These are phyloP conservation scores for Chionis minor DNA, from an alignment of 2,113 vertebrate genomes.

Conservation along the genomic window DNA sequence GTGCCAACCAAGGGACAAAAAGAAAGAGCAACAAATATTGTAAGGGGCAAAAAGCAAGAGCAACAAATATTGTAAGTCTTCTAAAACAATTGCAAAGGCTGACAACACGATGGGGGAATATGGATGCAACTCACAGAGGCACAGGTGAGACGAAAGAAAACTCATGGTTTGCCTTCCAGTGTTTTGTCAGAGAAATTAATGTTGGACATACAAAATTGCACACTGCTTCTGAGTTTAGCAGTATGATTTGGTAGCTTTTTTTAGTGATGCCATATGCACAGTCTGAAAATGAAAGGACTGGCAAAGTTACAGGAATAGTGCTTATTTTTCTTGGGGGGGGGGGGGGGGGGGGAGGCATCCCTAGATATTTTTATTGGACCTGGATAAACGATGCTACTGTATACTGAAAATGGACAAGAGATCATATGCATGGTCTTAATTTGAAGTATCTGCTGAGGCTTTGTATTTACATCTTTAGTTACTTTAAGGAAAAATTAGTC, in stretches of 20 bases:
- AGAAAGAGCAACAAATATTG: not conserved
- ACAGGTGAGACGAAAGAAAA: not conserved
- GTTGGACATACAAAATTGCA: not conserved
- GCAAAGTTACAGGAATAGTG: not conserved
- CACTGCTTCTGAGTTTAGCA: not conserved
- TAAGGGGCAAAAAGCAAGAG: not conserved
- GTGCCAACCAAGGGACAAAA: not conserved
- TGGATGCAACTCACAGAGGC: not conserved
- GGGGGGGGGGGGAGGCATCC: not conserved
- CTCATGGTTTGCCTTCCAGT: not conserved
- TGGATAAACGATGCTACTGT: not conserved
- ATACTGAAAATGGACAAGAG: not conserved
- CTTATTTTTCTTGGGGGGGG: not conserved
- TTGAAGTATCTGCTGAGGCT: not conserved
- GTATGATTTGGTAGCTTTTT: not conserved
- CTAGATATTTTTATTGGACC: not conserved
- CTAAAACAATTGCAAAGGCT: not conserved
- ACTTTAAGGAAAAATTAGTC: not conserved
- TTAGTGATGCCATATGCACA: constrained; percentile 3
- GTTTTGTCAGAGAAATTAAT: constrained; percentile 17
- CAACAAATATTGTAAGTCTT: not conserved
- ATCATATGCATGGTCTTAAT: not conserved
- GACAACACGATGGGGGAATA: not conserved
- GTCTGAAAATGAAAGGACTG: constrained; percentile 5
- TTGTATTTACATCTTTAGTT: not conserved